phyloP scores from a whole-genome alignment of 2,888 invertebrate genomes.

The Drosophila antonietae region DNA sequence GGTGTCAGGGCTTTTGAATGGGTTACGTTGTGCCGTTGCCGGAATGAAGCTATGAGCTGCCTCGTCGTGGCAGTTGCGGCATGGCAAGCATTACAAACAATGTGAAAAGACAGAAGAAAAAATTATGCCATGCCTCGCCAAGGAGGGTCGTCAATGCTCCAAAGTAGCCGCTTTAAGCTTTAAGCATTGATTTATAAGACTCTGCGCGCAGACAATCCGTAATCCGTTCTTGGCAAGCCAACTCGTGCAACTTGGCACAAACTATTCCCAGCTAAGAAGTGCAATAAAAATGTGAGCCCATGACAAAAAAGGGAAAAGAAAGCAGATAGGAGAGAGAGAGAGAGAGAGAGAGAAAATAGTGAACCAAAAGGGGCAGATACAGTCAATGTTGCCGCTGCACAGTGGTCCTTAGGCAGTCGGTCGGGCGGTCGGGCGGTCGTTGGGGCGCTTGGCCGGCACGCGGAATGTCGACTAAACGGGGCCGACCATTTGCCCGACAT shows the following conservation, averaged over 20 bases:
- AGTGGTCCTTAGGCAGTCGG: conserved; percentile 7
- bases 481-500: conserved; percentile 71
- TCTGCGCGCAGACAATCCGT: conserved; percentile 63
- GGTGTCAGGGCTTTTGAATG: conserved; percentile 17
- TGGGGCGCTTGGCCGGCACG: neutral
- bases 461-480: conserved; percentile 57
- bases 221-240: conserved; percentile 74
- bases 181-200: conserved; percentile 78
- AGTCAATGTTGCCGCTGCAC: conserved; percentile 30
- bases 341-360: neutral
- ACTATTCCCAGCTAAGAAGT: conserved; percentile 48
- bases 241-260: conserved; percentile 66
- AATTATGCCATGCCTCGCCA: conserved; percentile 45
- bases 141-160: conserved; percentile 42
- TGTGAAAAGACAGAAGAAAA: conserved; percentile 53
- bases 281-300: conserved; percentile 69
- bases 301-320: conserved; percentile 40
- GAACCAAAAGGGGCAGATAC: conserved; percentile 4
- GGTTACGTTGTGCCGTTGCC: conserved; percentile 28
- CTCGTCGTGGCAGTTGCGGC: conserved; percentile 59
- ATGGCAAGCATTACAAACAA: conserved; percentile 69
- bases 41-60: conserved; percentile 59
- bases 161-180: conserved; percentile 63
- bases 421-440: no score
- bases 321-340: no score